Evolutionary conservation across 2,113 vertebrate species (phyloP), one percentile per base, ranked within the genome.

Genomic region (Numida meleagris): DNA sequence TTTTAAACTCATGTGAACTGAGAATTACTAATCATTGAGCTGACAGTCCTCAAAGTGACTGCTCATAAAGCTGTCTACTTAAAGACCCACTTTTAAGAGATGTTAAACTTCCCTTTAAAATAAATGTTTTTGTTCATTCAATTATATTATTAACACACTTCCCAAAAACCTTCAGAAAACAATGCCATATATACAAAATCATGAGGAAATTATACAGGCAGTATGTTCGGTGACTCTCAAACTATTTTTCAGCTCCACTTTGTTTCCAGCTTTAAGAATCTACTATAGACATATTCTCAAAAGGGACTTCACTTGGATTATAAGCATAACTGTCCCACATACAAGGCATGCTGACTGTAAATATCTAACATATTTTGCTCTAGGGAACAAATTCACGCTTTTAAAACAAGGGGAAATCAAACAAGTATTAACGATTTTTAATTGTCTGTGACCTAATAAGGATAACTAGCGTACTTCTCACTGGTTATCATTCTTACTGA

Each of bases 371-470:
- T 25, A 46, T 46, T 82, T 92, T 43, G 43, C 77, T 87, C 66
- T n/a, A 55, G 53, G 74, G 43, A 93, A 82, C 16, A 90, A 87
- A 93, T 61, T 45, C 10, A 34, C 70, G 63, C 33, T 89, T 89
- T 93, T 79, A 77, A 82, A 91, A 82, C 31, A 76, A 11, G 9
- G 9, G 42, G 78, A 88, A 94, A 91, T 82, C 43, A 85, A 82
- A 78, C 67, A 5, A 59, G 40, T 79, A 70, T 80, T 89, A 84
- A 38, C 29, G 25, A 79, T 90, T 86, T 88, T 88, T 86, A 96
- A 94, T 89, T 92, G 78, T 46, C 91, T 89, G 62, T 89, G 86
- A 94, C 81, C 71, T 79, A 94, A 63, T 71, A 87, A 50, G 66
- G 71, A 48, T 82, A 95, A 94, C 74, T 50, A 70, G 53, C 29